These are phyloP conservation scores for Hecatera dysodea DNA, from an alignment of 2,888 invertebrate genomes.

Conservation along the genomic window DNA sequence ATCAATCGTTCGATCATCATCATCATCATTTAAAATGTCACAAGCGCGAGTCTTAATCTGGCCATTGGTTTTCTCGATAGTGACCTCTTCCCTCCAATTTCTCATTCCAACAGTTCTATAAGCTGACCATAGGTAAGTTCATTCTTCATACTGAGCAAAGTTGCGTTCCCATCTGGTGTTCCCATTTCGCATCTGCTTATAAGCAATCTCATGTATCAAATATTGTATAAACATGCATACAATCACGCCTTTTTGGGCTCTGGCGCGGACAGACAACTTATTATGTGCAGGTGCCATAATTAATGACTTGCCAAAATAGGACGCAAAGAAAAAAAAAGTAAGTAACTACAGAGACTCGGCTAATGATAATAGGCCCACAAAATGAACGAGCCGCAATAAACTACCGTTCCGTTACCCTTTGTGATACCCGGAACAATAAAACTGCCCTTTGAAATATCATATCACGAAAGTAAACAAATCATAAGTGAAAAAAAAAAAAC, in stretches of 20 bases:
- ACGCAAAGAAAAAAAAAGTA: not conserved
- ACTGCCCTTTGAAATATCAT: conserved; percentile 36
- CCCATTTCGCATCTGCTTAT: not conserved
- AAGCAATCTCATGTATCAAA: not conserved
- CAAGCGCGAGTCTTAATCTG: not conserved
- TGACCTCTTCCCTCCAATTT: not conserved
- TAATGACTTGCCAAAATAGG: not conserved
- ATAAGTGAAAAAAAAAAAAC: conserved; percentile 43
- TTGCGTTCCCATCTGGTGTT: not conserved
- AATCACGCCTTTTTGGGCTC: not conserved
- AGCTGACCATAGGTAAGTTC: not conserved
- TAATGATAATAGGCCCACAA: conserved; percentile 27
- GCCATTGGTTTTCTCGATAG: not conserved
- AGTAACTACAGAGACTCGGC: not conserved
- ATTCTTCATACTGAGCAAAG: not conserved
- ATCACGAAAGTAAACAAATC: conserved; percentile 45
- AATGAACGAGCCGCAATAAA: conserved; percentile 43
- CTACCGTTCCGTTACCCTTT: conserved; percentile 14
- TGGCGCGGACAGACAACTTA: not conserved
- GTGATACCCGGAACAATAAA: conserved; percentile 49
- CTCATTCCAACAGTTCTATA: not conserved
- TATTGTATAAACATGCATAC: not conserved
- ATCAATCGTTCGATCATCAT: not conserved
- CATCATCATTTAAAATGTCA: not conserved
- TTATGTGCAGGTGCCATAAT: not conserved